Evolutionary conservation across 2,797 vertebrate species (phyloP).

Genomic region (Chaunax sp.): DNA sequence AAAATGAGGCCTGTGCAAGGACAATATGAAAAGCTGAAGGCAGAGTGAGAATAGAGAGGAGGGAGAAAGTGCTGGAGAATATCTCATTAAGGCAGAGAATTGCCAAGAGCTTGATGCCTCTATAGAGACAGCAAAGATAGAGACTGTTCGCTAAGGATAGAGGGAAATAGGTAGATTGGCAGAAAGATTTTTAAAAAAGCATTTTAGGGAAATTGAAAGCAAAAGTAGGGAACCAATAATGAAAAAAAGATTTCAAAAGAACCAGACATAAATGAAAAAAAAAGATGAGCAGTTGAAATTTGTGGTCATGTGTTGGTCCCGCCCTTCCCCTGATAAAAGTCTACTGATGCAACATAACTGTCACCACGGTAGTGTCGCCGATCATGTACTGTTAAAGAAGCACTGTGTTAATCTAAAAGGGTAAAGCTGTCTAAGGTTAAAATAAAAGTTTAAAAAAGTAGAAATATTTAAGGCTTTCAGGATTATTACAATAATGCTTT

Average conservation of each 20-base stretch:
- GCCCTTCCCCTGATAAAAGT: slow-evolving; percentile 67
- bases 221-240: slow-evolving; percentile 9
- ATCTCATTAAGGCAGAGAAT: slow-evolving; percentile 57
- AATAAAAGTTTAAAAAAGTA: slow-evolving; percentile 61
- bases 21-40: slow-evolving; percentile 57
- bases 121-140: slow-evolving; percentile 38
- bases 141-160: slow-evolving; percentile 31
- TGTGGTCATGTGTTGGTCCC: slow-evolving; percentile 78
- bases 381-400: slow-evolving; percentile 65
- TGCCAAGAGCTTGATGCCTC: slow-evolving; percentile 58
- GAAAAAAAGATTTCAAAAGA: slow-evolving; percentile 40
- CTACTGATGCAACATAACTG: slow-evolving; percentile 44
- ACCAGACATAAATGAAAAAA: slow-evolving; percentile 33
- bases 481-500: slow-evolving; percentile 77
- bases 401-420: slow-evolving; percentile 71
- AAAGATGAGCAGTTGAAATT: slow-evolving; percentile 43
- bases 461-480: slow-evolving; percentile 79
- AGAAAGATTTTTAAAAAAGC: not conserved
- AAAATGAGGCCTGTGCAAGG: slow-evolving; percentile 51
- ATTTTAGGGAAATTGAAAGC: slow-evolving; percentile 29
- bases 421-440: slow-evolving; percentile 70
- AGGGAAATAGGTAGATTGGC: slow-evolving; percentile 37
- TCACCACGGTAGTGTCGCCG: slow-evolving; percentile 68
- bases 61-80: slow-evolving; percentile 50
- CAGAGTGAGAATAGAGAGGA: slow-evolving; percentile 38